Evolutionary conservation across 1,140 invertebrate species (phyloP).

Genomic region (Ruditapes philippinarum): DNA sequence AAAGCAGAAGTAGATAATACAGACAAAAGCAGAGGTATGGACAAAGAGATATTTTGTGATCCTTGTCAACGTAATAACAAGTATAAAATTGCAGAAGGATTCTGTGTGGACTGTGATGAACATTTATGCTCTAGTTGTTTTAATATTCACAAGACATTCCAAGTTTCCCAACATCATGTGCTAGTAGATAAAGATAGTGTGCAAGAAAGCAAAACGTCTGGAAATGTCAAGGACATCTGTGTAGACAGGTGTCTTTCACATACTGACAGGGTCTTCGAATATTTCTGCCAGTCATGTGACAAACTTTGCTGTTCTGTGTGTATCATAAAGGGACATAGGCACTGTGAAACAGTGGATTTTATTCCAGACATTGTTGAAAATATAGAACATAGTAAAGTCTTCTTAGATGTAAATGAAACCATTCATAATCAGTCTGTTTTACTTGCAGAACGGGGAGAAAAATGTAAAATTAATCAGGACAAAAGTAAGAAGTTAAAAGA

Average conservation of each 20-base stretch:
- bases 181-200: too few species aligned
- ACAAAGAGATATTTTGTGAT: too few species aligned
- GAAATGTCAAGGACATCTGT: not conserved
- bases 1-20: too few species aligned
- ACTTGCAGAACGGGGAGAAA: not conserved
- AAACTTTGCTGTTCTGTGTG: constrained; percentile 12
- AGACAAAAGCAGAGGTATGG: too few species aligned
- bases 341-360: not conserved
- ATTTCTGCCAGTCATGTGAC: not conserved
- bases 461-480: not conserved
- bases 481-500: not conserved
- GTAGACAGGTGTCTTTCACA: not conserved
- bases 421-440: not conserved
- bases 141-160: not conserved
- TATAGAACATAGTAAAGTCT: not conserved
- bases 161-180: too few species aligned
- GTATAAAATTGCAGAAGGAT: not conserved
- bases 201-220: too few species aligned
- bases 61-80: not conserved
- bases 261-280: not conserved
- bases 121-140: not conserved
- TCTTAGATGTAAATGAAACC: not conserved
- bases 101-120: not conserved
- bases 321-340: not conserved
- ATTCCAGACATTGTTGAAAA: not conserved